These are phyloP conservation scores for Eristalinus aeneus DNA, from an alignment of 2,888 invertebrate genomes.

Conservation along the genomic window DNA sequence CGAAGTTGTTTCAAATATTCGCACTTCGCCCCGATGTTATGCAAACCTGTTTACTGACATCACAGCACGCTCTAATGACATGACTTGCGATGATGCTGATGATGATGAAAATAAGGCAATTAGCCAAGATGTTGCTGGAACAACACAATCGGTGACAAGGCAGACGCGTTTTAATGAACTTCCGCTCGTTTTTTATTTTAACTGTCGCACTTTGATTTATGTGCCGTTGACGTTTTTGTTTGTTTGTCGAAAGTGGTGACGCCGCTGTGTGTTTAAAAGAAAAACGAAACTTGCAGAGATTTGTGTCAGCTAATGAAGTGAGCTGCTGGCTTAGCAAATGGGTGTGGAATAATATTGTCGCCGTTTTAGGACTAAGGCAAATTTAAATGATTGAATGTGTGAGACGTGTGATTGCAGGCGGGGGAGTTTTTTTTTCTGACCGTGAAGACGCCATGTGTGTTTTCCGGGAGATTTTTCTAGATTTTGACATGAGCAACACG, in stretches of 20 bases:
- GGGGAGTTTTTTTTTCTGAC: neutral
- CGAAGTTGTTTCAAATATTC: neutral
- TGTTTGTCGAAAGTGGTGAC: neutral
- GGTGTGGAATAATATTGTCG: neutral
- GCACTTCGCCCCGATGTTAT: neutral
- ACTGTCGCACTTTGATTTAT: neutral
- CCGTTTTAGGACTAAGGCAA: no score
- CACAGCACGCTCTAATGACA: neutral
- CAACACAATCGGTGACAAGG: neutral
- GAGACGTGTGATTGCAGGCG: neutral
- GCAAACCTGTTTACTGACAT: neutral
- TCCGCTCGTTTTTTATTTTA: neutral
- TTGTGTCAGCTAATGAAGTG: neutral
- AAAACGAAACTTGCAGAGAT: neutral
- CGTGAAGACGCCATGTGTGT: neutral
- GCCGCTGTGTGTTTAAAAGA: neutral
- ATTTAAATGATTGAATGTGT: neutral
- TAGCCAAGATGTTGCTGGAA: neutral
- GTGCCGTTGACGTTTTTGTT: neutral
- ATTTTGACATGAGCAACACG: neutral
- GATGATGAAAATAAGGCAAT: neutral
- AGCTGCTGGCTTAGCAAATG: neutral
- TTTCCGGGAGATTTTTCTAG: neutral
- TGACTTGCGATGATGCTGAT: neutral
- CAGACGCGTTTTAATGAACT: neutral